Evolutionary conservation across 64 coral and sea anemone genomes (phyloP).

Genomic region (Stichodactyla helianthus): DNA sequence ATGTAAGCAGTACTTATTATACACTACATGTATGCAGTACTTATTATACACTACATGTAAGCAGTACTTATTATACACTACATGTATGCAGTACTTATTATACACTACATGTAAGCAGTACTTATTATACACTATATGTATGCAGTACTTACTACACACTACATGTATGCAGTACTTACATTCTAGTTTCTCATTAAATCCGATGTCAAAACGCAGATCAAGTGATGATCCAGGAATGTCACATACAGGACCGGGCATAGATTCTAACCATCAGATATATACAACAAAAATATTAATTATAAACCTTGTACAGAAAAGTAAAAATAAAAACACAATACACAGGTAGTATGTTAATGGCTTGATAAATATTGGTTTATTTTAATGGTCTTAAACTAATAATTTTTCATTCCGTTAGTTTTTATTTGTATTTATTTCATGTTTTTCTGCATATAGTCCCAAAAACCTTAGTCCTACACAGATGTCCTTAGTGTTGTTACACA

Average conservation of each 20-base stretch:
- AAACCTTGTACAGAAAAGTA: not conserved
- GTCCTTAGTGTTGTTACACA: no score
- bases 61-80: not conserved
- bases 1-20: no score
- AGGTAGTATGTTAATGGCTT: no score
- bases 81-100: not conserved
- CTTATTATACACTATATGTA: not conserved
- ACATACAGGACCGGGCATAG: not conserved
- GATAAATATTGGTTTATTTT: no score
- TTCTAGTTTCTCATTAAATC: slow-evolving; percentile 21
- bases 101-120: not conserved
- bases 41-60: not conserved
- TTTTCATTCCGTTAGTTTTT: no score
- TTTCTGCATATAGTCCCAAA: no score
- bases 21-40: no score
- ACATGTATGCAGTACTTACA: slow-evolving; percentile 9
- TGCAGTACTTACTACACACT: no score
- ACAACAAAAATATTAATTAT: not conserved
- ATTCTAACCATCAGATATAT: not conserved
- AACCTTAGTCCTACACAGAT: no score
- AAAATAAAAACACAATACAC: not conserved
- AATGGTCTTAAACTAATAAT: no score
- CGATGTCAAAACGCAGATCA: slow-evolving; percentile 11
- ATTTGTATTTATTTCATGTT: no score
- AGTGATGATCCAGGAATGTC: slow-evolving; percentile 11